Percentiles rank a stretch among this genome's conserved stretches.
Conservation (phyloP, 2,113 vertebrate genomes). For the Corapipo altera region DNA sequence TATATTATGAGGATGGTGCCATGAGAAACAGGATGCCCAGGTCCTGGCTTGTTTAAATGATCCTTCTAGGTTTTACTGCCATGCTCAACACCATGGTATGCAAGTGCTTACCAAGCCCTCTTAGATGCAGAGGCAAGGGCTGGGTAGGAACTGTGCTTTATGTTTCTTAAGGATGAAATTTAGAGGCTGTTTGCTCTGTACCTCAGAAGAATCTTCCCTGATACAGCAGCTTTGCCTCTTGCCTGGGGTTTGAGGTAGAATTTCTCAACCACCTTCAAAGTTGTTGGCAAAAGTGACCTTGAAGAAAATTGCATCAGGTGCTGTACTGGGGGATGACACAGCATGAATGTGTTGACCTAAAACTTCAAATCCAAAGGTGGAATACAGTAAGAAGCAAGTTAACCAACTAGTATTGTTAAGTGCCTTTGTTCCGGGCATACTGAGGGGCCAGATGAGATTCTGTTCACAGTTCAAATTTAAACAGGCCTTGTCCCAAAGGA, state of each 20-base stretch:
- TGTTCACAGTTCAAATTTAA: neutral
- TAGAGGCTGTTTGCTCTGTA: neutral
- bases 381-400: neutral
- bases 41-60: neutral
- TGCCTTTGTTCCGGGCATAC: neutral
- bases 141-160: neutral
- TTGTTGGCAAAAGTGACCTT: neutral
- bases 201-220: neutral
- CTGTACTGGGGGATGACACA: neutral
- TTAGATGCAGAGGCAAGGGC: neutral
- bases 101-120: neutral
- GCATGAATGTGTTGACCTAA: neutral
- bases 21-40: conserved; percentile 23
- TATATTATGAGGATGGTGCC: neutral
- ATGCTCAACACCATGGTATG: neutral
- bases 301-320: neutral
- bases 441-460: neutral
- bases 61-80: neutral
- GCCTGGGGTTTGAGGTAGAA: neutral
- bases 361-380: neutral
- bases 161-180: neutral
- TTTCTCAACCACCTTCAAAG: neutral
- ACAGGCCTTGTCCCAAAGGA: neutral
- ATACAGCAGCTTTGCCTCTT: neutral
- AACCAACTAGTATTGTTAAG: neutral